These are phyloP conservation scores for Amblyjoppa fuscipennis DNA, from an alignment of 2,888 invertebrate genomes.

Conservation along the genomic window DNA sequence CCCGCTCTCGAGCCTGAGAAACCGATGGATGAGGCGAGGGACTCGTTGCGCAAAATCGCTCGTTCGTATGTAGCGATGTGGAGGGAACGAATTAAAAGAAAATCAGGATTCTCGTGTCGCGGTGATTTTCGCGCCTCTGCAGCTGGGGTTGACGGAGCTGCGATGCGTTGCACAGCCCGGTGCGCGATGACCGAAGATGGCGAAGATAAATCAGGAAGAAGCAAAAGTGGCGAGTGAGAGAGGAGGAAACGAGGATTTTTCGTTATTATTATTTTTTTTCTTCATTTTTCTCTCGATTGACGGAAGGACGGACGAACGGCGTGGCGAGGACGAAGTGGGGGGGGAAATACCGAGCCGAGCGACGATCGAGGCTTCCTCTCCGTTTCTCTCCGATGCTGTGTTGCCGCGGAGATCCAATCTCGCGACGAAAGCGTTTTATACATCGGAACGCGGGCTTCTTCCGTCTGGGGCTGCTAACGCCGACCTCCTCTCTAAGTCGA, in stretches of 20 bases:
- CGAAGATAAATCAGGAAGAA: background rate
- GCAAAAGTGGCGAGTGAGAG: background rate
- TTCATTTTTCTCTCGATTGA: conserved; percentile 26
- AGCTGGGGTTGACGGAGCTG: background rate
- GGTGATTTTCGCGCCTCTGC: conserved; percentile 28
- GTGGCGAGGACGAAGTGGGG: background rate
- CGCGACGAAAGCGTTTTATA: conserved; percentile 41
- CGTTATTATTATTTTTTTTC: too few species aligned
- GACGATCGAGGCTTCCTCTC: conserved; percentile 36
- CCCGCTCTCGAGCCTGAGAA: background rate
- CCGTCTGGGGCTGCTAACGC: background rate
- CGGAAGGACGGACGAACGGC: background rate
- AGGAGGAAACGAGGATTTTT: conserved; percentile 8
- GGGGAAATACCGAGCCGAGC: conserved; percentile 13
- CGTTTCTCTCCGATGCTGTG: conserved; percentile 36
- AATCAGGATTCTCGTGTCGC: conserved; percentile 13
- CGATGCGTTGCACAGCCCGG: background rate
- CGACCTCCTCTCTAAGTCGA: conserved; percentile 20
- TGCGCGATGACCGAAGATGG: background rate
- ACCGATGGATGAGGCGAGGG: background rate
- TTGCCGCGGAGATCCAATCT: conserved; percentile 42
- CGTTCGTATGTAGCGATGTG: conserved; percentile 2
- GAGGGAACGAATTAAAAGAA: background rate
- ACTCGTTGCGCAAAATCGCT: conserved; percentile 15
- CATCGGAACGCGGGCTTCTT: conserved; percentile 33